Conservation (phyloP, 2,113 vertebrate genomes). For the Mormyrus iriodes region DNA sequence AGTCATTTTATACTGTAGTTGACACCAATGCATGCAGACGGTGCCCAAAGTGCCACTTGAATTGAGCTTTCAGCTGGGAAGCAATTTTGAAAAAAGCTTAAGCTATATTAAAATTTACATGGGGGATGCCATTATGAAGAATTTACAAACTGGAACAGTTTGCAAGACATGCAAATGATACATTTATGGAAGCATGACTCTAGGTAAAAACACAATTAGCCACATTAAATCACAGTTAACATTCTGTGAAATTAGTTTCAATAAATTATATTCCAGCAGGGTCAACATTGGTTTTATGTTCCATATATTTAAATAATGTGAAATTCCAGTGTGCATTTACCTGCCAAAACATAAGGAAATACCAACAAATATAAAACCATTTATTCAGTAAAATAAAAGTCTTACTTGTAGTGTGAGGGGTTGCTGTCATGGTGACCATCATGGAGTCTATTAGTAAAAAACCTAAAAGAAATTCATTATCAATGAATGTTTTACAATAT, state of each 20-base stretch:
- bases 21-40: background rate
- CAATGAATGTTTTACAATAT: background rate
- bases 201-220: background rate
- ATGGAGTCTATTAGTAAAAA: background rate
- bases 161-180: background rate
- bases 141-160: background rate
- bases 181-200: background rate
- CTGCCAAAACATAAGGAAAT: background rate
- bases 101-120: background rate
- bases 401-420: background rate
- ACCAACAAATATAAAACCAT: background rate
- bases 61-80: background rate
- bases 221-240: background rate
- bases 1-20: background rate
- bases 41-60: background rate
- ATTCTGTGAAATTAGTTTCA: background rate
- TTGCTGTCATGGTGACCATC: background rate
- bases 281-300: background rate
- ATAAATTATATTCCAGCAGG: background rate
- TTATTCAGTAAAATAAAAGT: background rate
- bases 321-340: background rate
- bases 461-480: background rate
- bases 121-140: background rate
- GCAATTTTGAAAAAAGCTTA: background rate
- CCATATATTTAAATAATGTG: background rate